These are phyloP conservation scores for Metopolophium dirhodum DNA, from an alignment of 1,140 invertebrate species.

Conservation along the genomic window DNA sequence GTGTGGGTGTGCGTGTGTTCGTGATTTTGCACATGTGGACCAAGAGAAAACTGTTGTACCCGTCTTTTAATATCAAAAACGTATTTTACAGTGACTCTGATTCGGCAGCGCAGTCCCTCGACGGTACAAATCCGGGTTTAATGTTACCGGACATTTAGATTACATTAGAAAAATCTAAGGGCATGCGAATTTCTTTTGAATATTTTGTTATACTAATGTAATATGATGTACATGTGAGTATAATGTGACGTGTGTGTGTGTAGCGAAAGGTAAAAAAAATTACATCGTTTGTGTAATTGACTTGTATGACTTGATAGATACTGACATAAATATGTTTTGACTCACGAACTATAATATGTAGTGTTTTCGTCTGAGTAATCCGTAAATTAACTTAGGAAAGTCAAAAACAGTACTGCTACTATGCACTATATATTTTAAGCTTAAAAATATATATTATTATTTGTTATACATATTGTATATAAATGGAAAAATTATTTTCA, in stretches of 20 bases:
- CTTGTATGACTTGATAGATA: neutral
- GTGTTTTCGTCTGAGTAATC: neutral
- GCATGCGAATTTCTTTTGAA: neutral
- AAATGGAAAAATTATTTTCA: neutral
- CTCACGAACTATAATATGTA: neutral
- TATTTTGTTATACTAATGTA: neutral
- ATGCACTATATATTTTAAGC: neutral
- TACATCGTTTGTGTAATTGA: neutral
- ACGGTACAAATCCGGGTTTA: slow-evolving; percentile 3
- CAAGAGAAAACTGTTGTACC: neutral
- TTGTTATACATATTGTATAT: neutral
- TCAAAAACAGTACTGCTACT: no score
- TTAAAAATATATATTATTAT: no score
- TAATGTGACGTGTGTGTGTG: neutral
- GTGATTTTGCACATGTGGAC: neutral
- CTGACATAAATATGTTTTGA: neutral
- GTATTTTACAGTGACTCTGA: neutral
- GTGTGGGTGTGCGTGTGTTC: neutral
- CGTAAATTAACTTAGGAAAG: neutral
- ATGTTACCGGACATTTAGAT: neutral
- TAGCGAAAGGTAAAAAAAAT: neutral
- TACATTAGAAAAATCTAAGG: neutral
- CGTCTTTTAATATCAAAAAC: slow-evolving; percentile 20
- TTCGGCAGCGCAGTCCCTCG: neutral
- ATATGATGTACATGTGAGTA: neutral